Evolutionary conservation across 2,797 vertebrate genomes (phyloP), one percentile per base, ranked within the genome.

Genomic region (Borostomias antarcticus): DNA sequence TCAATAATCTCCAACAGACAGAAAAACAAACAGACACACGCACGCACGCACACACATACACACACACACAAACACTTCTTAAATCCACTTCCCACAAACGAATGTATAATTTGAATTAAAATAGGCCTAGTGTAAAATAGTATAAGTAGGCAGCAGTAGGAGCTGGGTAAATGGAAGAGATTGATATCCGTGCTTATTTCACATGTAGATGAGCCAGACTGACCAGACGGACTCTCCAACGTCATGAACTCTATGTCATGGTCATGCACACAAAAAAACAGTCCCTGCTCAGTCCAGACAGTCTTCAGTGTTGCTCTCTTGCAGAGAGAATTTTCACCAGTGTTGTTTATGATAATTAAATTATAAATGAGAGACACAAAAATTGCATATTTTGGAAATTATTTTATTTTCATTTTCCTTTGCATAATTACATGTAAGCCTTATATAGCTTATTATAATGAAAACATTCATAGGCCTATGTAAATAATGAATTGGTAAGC

Each of bases 191-290:
- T 77, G 73, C 68, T 83, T 83, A 73, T 87, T 86, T 84, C 75
- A 86, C 63, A 86, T 89, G 85, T 73, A 86, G 86, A 89, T 89
- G 79, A 87, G 71, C 48, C 77, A 75, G 72, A 86, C 80, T 89
- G 88, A 88, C 86, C 88, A 89, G 82, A 88, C 78, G 82, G 78
- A 59, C 74, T 28, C 73, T 75, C 54, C 66, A 17, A 53, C 19
- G 7, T 61, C 66, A 50, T 64, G 63, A 82, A 80, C 57, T 77
- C 57, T 66, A 43, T 81, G 76, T 79, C 78, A 73, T 63, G 77
- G 66, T 61, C 61, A 70, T 9, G 76, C 81, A 61, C 59, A 76
- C 61, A 66, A 62, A 29, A 66, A 66, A 58, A 45, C 62, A 64
- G 15, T 33, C 40, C 58, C 59, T 68, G 29, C 1, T n/a, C 28